Base-by-base conservation (phyloP, 2,888 invertebrate species). In the Meloe dianella region DNA sequence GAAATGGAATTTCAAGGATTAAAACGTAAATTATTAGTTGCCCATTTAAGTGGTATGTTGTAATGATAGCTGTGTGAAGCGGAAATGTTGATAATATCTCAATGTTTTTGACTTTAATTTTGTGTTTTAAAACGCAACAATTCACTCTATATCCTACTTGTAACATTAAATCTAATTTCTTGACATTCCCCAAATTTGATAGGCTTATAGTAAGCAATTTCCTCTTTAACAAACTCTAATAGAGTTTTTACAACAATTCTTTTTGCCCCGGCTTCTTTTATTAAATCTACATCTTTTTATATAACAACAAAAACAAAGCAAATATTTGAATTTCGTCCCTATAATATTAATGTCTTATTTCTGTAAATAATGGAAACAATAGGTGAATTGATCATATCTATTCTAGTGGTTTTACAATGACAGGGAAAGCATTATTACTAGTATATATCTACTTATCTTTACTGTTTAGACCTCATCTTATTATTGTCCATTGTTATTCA, bases 1-100 rank as follows among this genome's bases (percentile, higher is more conserved):
- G 38, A 38, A 38, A 60, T 20, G 17, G 60, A 38, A 60, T 60
- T 60, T 60, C 24, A 32, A 27, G 60, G 41, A 60, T 60, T 60
- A 60, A 38, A 51, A 27, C 60, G 35, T 60, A 60, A 60, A 60
- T 60, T 60, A 60, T 60, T 60, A 10, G 60, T n/a, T 60, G 41
- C 38, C 60, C 60, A 60, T 41, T 60, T 60, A 38, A 60, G 41
- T 59, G 59, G 35, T 54, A 7, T 41, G 54, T 60, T 60, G 38
- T 60, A 60, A 60, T 35, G 38, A 60, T 60, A 35, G 29, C 17
- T 41, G 35, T 41, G 35, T 17, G 12, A 41, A 60, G n/a, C 60
- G 60, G 60, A 60, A 60, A 60, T 41, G 22, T 41, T 17, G 60
- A 60, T 60, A 22, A 17, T 30, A 35, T 60, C 60, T n/a, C 12